Evolutionary conservation across 2,888 invertebrate species (phyloP), one percentile per base, ranked within the genome.

Genomic region (Entomobrya proxima): DNA sequence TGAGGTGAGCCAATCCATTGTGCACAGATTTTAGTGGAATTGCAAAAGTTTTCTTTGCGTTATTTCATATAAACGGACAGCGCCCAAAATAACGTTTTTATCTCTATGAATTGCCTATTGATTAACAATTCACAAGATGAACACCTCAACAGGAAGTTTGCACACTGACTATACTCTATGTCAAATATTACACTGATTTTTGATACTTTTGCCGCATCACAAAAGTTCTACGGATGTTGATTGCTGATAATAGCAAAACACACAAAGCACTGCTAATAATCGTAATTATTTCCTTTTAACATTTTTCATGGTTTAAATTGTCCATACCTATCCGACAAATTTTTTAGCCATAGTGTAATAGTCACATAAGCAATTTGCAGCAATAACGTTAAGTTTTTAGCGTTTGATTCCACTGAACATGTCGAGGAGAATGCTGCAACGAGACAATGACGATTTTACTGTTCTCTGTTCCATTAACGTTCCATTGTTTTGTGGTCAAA

Each of bases 1-100:
- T 24, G 82, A 40, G 11, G 69, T 76, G 2, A 87, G 47, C 81
- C 85, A 78, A 64, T 87, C 87, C 87, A 85, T 87, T 61, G 15
- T 67, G 40, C 40, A 67, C 18, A 67, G 35, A 67, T 13, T 67
- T 40, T 2, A 37, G 11, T 27, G 50, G 24, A 18, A 21, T 21
- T 35, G 58, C 27, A n/a, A n/a, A n/a, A n/a, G n/a, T 37, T 64
- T 35, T 37, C 61, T 9, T 61, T 61, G 52, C 21, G 18, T 67
- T 40, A 40, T 24, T 40, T 21, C 7, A 44, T 44, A 27, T 15
- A 27, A n/a, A n/a, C 11, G 40, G 44, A 44, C 44, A 44, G 27
- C 47, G n/a, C 44, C 44, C 44, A 44, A 27, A 40, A 7, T 0
- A 3, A 69, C n/a, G n/a, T 24, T 32, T 13, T 37, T 47, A 69